A percentile compares a stretch with the other conserved stretches of the same genome.
phyloP scores from a whole-genome alignment of 92 coral and sea anemone genomes.

The Epizoanthus ramosus region DNA sequence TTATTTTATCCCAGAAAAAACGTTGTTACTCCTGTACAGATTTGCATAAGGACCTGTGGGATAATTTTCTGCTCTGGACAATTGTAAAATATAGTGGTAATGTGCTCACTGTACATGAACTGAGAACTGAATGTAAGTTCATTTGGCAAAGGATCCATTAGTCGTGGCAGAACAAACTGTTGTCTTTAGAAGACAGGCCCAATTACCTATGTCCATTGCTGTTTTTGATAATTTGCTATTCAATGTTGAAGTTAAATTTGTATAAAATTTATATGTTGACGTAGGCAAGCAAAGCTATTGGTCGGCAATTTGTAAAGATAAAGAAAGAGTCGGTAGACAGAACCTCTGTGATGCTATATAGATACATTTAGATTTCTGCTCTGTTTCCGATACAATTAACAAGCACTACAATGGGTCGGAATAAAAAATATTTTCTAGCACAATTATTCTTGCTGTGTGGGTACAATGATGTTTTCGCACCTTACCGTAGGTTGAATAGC shows the following conservation, averaged over 20 bases:
- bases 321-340: conserved; percentile 13
- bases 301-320: conserved; percentile 18
- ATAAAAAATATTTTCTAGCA: conserved; percentile 24
- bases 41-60: background rate
- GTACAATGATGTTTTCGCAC: background rate
- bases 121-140: conserved; percentile 38
- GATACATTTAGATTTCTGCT: conserved; percentile 6
- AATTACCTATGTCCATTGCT: conserved; percentile 38
- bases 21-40: conserved; percentile 4
- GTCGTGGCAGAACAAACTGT: conserved; percentile 28
- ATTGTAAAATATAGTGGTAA: conserved; percentile 1
- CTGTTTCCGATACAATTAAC: background rate
- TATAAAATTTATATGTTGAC: conserved; percentile 40
- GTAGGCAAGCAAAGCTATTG: conserved; percentile 12
- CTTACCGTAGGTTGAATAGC: background rate
- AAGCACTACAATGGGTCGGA: conserved; percentile 18
- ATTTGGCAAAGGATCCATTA: conserved; percentile 43
- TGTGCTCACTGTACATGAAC: conserved; percentile 21
- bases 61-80: background rate
- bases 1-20: background rate
- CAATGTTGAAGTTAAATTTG: conserved; percentile 46
- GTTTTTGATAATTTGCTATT: conserved; percentile 38
- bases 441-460: conserved; percentile 9
- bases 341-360: background rate
- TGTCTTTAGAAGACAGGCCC: conserved; percentile 41